Conservation (phyloP, 2,113 vertebrate species). For the Suricata suricatta region DNA sequence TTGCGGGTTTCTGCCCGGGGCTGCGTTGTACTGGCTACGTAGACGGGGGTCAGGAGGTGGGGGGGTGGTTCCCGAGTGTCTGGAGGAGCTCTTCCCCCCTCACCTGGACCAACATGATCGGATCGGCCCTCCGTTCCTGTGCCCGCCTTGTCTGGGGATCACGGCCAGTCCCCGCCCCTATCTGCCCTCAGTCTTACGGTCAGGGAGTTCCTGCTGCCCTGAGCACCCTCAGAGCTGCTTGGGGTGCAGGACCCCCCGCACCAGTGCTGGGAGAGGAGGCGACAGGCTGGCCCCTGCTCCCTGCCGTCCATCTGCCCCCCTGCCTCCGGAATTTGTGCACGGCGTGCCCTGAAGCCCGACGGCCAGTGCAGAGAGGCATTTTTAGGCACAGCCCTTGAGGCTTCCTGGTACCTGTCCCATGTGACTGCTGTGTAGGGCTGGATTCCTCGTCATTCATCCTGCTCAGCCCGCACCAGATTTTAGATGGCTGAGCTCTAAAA, state of each 20-base stretch:
- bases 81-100: neutral
- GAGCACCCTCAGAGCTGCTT: neutral
- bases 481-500: conserved; percentile 12
- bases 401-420: neutral
- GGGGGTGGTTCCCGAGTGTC: neutral
- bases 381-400: neutral
- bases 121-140: neutral
- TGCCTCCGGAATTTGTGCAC: fast-evolving
- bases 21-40: no score
- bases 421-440: neutral
- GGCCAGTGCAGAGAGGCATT: neutral
- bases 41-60: no score
- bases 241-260: neutral
- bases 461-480: neutral
- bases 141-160: neutral
- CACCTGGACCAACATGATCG: no score
- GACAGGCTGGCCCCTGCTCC: neutral
- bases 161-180: fast-evolving
- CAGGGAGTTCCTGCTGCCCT: no score
- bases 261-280: neutral
- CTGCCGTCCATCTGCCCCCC: neutral
- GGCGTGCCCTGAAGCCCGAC: neutral
- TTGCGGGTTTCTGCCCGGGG: neutral
- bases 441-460: neutral
- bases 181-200: neutral